Base-by-base conservation (phyloP, 2,797 vertebrate genomes). In the Tokudaia muenninki region DNA sequence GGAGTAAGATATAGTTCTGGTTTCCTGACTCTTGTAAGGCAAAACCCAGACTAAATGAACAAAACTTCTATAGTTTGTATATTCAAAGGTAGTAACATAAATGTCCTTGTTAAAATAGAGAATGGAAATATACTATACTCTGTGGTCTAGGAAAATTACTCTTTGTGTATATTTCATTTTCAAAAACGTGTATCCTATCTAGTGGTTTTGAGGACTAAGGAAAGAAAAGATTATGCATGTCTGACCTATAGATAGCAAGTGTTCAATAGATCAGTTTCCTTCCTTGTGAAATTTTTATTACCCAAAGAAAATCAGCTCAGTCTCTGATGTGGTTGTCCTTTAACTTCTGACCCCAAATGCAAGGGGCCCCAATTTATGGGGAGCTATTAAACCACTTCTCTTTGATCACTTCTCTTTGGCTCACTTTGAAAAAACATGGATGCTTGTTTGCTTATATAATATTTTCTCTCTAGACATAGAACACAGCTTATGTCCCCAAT, bases 401-500 rank as follows among this genome's bases (percentile, higher is more conserved):
- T 92, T 10, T 87, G 17, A 80, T 59, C 61, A 19, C 67, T 67
- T 34, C 65, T 70, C 34, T 93, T n/a, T 63, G 55, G 59, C 3
- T 88, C 52, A 93, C 12, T 89, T 91, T 65, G 34, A 92, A 59
- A 93, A 91, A 67, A 67, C 6, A 52, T 79, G 79, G 50, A 89
- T 84, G 29, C 24, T 55, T 65, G 78, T 90, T 92, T 91, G 34
- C 21, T 59, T 80, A 52, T n/a, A 81, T 47, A 29, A 41, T 74
- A 59, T 87, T 77, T 89, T 72, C 65, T 5, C 0, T 2, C 59
- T 65, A 79, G 41, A 75, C 16, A 78, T 67, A 94, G 52, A 0
- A 84, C 55, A 97, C 67, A 89, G 77, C 19, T 83, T 91, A 72
- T 50, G 34, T 94, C 94, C 82, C 77, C 77, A 52, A 83, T 87